Evolutionary conservation across 2,888 invertebrate genomes (phyloP).

Genomic region (Eutolmus rufibarbis): DNA sequence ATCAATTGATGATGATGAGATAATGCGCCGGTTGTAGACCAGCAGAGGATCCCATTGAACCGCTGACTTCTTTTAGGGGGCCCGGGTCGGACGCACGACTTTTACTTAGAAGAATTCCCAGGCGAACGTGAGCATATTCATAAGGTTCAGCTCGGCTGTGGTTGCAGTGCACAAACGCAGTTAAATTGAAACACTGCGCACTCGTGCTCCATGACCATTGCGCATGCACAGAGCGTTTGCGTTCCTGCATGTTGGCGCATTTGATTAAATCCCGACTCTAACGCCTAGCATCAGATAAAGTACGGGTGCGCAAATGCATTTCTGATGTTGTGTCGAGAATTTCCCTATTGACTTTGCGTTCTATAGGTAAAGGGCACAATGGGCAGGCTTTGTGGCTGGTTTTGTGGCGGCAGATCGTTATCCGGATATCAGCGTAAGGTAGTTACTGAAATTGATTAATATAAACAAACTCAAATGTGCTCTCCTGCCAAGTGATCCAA

Average conservation of each 20-base stretch:
- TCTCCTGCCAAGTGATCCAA: background rate
- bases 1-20: slow-evolving; percentile 28
- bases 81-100: background rate
- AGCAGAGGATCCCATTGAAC: background rate
- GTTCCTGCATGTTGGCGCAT: slow-evolving; percentile 14
- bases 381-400: background rate
- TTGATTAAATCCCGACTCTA: slow-evolving; percentile 18
- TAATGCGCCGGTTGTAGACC: slow-evolving; percentile 17
- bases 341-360: slow-evolving; percentile 5
- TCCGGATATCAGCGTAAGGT: background rate
- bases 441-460: slow-evolving; percentile 16
- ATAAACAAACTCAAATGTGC: background rate
- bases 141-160: slow-evolving; percentile 5
- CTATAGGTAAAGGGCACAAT: background rate
- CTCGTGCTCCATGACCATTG: background rate
- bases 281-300: slow-evolving; percentile 14
- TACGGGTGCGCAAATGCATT: slow-evolving; percentile 17
- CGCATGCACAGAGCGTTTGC: background rate
- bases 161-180: slow-evolving; percentile 1
- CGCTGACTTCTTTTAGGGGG: background rate
- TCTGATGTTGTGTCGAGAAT: slow-evolving; percentile 18
- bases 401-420: slow-evolving; percentile 5
- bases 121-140: slow-evolving; percentile 19
- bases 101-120: background rate
- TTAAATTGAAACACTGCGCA: background rate